Evolutionary conservation across 2,888 invertebrate genomes (phyloP).

Genomic region (Stratiomys singularior): DNA sequence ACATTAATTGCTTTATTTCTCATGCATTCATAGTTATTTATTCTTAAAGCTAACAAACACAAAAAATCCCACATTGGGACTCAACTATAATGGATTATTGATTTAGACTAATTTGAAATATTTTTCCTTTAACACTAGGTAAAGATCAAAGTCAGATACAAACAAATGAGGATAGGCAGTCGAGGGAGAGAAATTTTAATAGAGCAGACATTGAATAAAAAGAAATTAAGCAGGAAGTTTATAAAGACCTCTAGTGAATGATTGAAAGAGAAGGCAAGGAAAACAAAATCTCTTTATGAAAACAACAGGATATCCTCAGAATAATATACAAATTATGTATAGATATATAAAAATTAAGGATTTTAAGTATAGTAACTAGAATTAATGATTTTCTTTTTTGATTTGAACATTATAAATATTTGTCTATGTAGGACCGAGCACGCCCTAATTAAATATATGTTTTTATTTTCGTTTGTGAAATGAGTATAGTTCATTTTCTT

Average conservation of each 20-base stretch:
- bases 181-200: constrained; percentile 43
- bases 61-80: background rate
- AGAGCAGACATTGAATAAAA: constrained; percentile 45
- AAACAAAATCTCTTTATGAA: constrained; percentile 22
- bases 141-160: constrained; percentile 47
- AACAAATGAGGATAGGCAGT: constrained; percentile 47
- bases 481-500: too few relatives aligned
- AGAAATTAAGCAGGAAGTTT: constrained; percentile 43
- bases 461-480: constrained; percentile 5
- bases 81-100: background rate
- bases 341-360: constrained; percentile 32
- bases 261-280: constrained; percentile 30
- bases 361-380: constrained; percentile 39
- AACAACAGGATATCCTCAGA: constrained; percentile 43
- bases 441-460: constrained; percentile 15
- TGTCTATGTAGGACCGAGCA: background rate
- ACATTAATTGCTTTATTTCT: constrained; percentile 17
- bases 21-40: background rate
- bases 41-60: constrained; percentile 27
- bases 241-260: constrained; percentile 24
- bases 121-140: constrained; percentile 45
- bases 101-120: constrained; percentile 44
- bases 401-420: background rate
- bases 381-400: constrained; percentile 15
- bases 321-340: constrained; percentile 39